Conservation (phyloP, 2,797 vertebrate genomes). For the Gallinago solitaria region DNA sequence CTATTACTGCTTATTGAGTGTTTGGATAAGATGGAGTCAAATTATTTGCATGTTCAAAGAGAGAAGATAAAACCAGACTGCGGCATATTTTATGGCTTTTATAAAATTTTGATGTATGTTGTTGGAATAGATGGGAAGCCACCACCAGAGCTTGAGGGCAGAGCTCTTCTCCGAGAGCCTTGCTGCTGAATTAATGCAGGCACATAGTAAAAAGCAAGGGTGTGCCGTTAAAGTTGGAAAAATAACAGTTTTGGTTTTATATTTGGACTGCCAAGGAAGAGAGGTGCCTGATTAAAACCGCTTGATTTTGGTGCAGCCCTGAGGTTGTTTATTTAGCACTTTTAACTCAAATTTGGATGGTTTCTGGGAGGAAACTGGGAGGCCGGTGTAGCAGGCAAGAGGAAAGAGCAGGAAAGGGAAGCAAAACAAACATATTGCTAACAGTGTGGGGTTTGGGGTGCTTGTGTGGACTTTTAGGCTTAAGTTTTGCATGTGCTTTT, state of each 20-base stretch:
- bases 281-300: neutral
- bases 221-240: neutral
- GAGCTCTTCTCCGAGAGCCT: neutral
- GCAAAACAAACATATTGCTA: neutral
- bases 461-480: neutral
- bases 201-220: neutral
- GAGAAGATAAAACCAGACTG: neutral
- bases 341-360: neutral
- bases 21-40: neutral
- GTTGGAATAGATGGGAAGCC: slow-evolving; percentile 7
- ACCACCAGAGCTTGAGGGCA: neutral
- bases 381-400: neutral
- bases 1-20: neutral
- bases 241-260: neutral
- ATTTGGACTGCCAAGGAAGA: neutral
- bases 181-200: slow-evolving; percentile 2
- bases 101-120: neutral
- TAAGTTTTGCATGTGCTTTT: neutral
- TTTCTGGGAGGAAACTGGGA: neutral
- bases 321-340: neutral
- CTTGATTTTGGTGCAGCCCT: neutral
- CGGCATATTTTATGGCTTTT: neutral
- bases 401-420: neutral
- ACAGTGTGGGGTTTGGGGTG: too few relatives aligned
- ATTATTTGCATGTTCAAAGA: slow-evolving; percentile 24